These are phyloP conservation scores for Carcharodon carcharias DNA, from an alignment of 2,797 vertebrate species.

Conservation along the genomic window DNA sequence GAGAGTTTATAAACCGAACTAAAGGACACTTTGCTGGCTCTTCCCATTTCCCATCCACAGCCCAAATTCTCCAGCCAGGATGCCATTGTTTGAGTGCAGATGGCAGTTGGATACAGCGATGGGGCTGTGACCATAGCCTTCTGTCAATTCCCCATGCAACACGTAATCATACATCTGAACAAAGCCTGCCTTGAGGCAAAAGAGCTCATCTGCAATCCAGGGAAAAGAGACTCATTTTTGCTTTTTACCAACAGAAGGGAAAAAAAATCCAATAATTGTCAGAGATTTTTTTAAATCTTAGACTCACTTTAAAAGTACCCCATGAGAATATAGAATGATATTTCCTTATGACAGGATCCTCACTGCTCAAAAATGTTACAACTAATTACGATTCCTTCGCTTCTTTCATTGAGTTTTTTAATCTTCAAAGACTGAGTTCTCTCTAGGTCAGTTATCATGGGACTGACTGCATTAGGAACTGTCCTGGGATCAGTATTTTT, in stretches of 20 bases:
- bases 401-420: not conserved
- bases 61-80: not conserved
- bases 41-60: not conserved
- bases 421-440: conserved; percentile 16
- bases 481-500: conserved; percentile 21
- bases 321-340: conserved; percentile 16
- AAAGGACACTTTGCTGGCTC: not conserved
- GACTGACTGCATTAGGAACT: conserved; percentile 8
- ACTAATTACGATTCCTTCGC: not conserved
- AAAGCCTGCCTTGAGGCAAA: conserved; percentile 24
- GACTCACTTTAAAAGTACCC: not conserved
- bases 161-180: conserved; percentile 1
- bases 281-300: not conserved
- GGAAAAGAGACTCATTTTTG: not conserved
- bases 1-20: not conserved
- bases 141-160: conserved; percentile 4
- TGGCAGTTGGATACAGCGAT: not conserved
- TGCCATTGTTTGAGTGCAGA: not conserved
- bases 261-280: conserved; percentile 15
- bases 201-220: conserved; percentile 10
- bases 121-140: not conserved
- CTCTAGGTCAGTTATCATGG: not conserved
- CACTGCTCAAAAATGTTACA: not conserved
- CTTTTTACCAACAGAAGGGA: not conserved
- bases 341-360: not conserved